Conservation (phyloP, 2,113 vertebrate species). For the Rhegmatorhina hoffmannsi region DNA sequence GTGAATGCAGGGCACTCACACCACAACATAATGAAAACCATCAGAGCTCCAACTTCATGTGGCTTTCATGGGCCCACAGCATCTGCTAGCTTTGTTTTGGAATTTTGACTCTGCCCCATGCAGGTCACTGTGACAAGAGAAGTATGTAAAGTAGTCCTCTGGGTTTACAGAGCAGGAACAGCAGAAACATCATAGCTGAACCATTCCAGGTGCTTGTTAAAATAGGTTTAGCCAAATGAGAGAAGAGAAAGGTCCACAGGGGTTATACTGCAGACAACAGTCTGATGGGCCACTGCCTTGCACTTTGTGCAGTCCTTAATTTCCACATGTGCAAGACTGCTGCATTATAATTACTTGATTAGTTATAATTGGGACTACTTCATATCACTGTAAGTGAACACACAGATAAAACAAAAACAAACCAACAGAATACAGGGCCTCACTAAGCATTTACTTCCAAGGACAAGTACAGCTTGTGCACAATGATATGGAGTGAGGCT, state of each 20-base stretch:
- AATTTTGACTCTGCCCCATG: slow-evolving; percentile 9
- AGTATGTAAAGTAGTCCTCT: not conserved
- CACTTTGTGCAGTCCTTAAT: not conserved
- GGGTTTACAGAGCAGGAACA: slow-evolving; percentile 5
- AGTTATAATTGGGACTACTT: not conserved
- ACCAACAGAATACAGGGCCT: not conserved
- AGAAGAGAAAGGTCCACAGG: not conserved
- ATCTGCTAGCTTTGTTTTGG: slow-evolving; percentile 42
- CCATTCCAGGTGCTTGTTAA: not conserved
- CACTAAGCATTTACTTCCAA: not conserved
- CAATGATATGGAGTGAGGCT: not conserved
- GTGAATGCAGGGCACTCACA: not conserved
- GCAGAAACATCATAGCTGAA: slow-evolving; percentile 2
- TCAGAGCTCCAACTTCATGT: slow-evolving; percentile 22
- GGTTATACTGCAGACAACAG: not conserved
- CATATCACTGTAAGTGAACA: not conserved
- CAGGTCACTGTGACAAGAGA: not conserved
- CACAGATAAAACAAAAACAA: not conserved
- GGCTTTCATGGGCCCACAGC: not conserved
- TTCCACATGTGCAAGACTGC: not conserved
- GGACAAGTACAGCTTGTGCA: not conserved
- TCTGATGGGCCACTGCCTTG: not conserved
- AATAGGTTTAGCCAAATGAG: not conserved
- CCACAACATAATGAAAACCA: slow-evolving; percentile 45
- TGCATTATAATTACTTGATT: not conserved